Conservation (phyloP, 2,113 vertebrate species). For the Gobius niger region DNA sequence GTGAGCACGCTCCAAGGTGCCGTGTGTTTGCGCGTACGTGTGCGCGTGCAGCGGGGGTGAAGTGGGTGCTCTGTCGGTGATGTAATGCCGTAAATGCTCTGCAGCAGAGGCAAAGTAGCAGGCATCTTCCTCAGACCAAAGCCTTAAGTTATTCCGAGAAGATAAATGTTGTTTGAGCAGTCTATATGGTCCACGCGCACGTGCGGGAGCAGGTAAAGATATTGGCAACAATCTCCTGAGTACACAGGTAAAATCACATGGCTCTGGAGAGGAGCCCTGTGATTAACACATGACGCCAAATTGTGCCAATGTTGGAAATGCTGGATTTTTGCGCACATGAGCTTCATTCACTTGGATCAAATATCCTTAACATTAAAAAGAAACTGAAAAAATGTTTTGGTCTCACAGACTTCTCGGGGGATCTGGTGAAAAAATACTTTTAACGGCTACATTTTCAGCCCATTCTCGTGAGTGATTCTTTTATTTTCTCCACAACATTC, state of each 20-base stretch:
- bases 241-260: neutral
- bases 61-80: slow-evolving; percentile 59
- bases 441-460: too few relatives aligned
- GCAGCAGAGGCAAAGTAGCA: slow-evolving; percentile 65
- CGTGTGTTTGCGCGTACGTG: slow-evolving; percentile 10
- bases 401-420: too few relatives aligned
- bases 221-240: neutral
- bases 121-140: neutral
- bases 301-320: neutral
- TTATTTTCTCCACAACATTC: too few relatives aligned
- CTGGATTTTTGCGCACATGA: neutral
- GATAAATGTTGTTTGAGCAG: neutral
- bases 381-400: too few relatives aligned
- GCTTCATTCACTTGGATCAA: neutral
- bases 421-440: too few relatives aligned
- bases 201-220: neutral
- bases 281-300: neutral
- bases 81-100: slow-evolving; percentile 71
- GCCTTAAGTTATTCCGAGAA: neutral
- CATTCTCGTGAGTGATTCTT: too few relatives aligned
- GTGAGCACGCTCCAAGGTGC: neutral
- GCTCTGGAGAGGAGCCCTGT: neutral
- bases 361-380: too few relatives aligned
- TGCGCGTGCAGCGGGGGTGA: slow-evolving; percentile 18
- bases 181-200: too few relatives aligned